Evolutionary conservation across 2,888 invertebrate species (phyloP).

Genomic region (Nomada ferruginata): DNA sequence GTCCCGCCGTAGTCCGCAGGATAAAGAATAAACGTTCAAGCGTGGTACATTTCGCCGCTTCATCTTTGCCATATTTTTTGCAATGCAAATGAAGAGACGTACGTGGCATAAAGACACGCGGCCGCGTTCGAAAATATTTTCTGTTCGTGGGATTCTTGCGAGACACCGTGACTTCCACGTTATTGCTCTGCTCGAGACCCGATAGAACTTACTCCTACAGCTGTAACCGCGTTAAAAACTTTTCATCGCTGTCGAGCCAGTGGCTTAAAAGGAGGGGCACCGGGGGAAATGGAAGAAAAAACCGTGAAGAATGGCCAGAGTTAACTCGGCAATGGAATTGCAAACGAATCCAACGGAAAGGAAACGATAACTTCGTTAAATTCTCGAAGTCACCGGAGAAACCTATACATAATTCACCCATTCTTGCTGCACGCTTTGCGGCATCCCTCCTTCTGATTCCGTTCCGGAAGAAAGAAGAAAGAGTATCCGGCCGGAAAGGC

Average conservation of each 20-base stretch:
- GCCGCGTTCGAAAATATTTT: slow-evolving; percentile 31
- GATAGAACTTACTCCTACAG: neutral
- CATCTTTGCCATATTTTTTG: slow-evolving; percentile 1
- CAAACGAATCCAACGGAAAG: slow-evolving; percentile 38
- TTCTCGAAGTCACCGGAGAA: slow-evolving; percentile 36
- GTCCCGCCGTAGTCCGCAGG: slow-evolving; percentile 21
- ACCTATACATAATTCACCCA: slow-evolving; percentile 38
- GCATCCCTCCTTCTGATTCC: neutral
- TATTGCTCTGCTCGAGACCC: neutral
- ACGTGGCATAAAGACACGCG: slow-evolving; percentile 17
- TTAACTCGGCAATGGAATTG: slow-evolving; percentile 42
- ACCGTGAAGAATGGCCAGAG: neutral
- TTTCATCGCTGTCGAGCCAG: neutral
- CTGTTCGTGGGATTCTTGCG: neutral
- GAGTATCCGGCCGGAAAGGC: neutral
- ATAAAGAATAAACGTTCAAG: slow-evolving; percentile 43
- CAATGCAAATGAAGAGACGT: slow-evolving; percentile 14
- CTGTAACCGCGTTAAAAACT: slow-evolving; percentile 21
- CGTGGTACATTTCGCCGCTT: slow-evolving; percentile 4
- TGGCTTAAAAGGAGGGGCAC: neutral
- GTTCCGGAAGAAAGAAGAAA: neutral
- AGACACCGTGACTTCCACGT: slow-evolving; percentile 15
- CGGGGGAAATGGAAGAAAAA: neutral
- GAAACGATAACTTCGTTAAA: slow-evolving; percentile 59
- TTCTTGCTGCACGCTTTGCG: neutral